phyloP scores from a whole-genome alignment of 2,113 vertebrate genomes.

The rabbit (Oryctolagus cuniculus) region DNA sequence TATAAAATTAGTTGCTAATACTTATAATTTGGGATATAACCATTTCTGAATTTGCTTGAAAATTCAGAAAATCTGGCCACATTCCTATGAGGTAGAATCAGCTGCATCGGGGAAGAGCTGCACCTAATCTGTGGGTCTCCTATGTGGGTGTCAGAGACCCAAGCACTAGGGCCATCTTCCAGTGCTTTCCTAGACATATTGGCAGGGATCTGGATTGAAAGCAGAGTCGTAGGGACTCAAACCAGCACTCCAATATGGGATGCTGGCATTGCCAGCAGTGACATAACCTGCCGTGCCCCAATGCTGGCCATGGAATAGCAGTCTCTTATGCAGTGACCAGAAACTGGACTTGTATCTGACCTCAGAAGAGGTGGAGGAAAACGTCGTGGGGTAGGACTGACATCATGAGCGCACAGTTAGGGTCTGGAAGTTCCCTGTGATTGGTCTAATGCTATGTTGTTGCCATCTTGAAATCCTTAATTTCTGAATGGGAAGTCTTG shows the following conservation, averaged over 20 bases:
- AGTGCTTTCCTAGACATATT: too few species aligned
- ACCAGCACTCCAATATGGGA: too few species aligned
- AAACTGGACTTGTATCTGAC: neutral
- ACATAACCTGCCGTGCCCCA: neutral
- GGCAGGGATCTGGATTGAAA: too few species aligned
- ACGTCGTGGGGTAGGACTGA: neutral
- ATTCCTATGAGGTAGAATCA: neutral
- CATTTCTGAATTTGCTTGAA: slow-evolving; percentile 30
- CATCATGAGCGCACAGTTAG: neutral
- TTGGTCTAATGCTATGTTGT: neutral
- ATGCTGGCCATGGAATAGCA: neutral
- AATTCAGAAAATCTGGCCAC: neutral
- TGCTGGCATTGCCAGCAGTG: too few species aligned
- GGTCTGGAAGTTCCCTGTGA: neutral
- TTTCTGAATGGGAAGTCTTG: neutral
- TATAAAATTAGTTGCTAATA: slow-evolving; percentile 35
- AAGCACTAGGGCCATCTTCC: too few species aligned
- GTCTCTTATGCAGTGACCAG: neutral
- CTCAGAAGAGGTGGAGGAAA: neutral
- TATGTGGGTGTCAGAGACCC: too few species aligned
- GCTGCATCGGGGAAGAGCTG: neutral
- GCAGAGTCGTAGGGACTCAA: too few species aligned
- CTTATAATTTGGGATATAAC: neutral
- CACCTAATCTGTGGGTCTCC: too few species aligned
- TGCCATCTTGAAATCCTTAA: slow-evolving; percentile 30